phyloP scores from a whole-genome alignment of 1,140 invertebrate species.

The Zaprionus taronus region DNA sequence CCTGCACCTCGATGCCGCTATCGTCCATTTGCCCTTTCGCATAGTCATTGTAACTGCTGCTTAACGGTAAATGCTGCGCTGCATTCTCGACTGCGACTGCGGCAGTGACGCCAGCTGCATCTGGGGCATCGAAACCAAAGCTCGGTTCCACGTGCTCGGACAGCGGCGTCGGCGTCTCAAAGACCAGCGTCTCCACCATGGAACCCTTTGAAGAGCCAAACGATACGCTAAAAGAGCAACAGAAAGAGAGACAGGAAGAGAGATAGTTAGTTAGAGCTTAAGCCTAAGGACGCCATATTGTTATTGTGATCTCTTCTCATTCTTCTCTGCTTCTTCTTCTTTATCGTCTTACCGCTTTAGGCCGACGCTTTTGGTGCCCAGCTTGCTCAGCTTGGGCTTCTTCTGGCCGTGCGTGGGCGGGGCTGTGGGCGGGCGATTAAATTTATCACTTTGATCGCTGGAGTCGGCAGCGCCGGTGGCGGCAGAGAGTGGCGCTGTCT shows the following conservation, averaged over 20 bases:
- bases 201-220: slow-evolving; percentile 96
- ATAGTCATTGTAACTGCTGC: slow-evolving; percentile 52
- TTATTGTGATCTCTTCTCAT: not conserved
- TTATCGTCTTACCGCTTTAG: slow-evolving; percentile 63
- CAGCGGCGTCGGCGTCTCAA: slow-evolving; percentile 91
- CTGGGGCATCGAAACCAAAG: slow-evolving; percentile 74
- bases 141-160: slow-evolving; percentile 88
- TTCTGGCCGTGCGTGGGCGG: slow-evolving; percentile 43
- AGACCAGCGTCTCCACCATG: slow-evolving; percentile 97
- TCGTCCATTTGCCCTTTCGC: slow-evolving; percentile 75
- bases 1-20: slow-evolving; percentile 84
- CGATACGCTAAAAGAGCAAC: slow-evolving; percentile 89
- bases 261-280: not conserved
- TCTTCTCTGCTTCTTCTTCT: not conserved
- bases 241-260: not conserved
- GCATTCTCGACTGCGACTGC: slow-evolving; percentile 31
- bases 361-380: slow-evolving; percentile 75
- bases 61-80: slow-evolving; percentile 61
- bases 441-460: slow-evolving; percentile 75
- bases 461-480: slow-evolving; percentile 54
- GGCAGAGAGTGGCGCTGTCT: slow-evolving; percentile 28
- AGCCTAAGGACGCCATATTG: not conserved
- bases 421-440: slow-evolving; percentile 61
- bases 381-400: slow-evolving; percentile 73
- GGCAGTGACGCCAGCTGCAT: slow-evolving; percentile 71